Percentiles rank a stretch among this genome's conserved stretches.
phyloP scores from a whole-genome alignment of 2,797 vertebrate species.

The Spheniscus humboldti region DNA sequence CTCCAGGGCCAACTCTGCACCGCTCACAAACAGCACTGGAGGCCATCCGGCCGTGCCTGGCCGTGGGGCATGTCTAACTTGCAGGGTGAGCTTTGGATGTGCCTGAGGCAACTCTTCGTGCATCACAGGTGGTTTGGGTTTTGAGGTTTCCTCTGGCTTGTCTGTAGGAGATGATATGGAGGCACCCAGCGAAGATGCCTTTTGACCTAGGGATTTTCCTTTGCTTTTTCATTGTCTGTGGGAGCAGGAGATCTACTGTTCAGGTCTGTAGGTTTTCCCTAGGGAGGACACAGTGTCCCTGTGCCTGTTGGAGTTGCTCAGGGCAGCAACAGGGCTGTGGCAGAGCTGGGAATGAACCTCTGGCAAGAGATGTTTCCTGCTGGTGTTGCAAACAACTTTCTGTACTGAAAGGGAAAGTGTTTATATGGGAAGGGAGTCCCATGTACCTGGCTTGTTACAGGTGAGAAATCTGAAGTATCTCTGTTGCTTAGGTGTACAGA shows the following conservation, averaged over 20 bases:
- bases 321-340: background rate
- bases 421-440: background rate
- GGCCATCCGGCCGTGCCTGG: rapidly evolving
- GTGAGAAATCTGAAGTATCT: background rate
- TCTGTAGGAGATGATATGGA: background rate
- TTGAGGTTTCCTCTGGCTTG: background rate
- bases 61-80: background rate
- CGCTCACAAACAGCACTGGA: background rate
- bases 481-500: background rate
- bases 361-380: background rate
- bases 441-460: background rate
- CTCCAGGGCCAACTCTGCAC: background rate
- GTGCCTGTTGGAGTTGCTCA: background rate
- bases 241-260: background rate
- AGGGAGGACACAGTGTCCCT: background rate
- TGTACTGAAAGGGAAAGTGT: background rate
- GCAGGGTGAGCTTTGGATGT: background rate
- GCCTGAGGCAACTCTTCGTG: background rate
- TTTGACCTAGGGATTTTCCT: background rate
- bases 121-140: background rate
- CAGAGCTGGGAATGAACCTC: background rate
- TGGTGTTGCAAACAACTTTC: background rate
- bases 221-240: rapidly evolving
- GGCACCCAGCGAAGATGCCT: background rate
- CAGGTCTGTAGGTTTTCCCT: background rate